Evolutionary conservation across 2,888 invertebrate genomes (phyloP), one percentile per base, ranked within the genome.

Genomic region (Torymus aiolomorphi): DNA sequence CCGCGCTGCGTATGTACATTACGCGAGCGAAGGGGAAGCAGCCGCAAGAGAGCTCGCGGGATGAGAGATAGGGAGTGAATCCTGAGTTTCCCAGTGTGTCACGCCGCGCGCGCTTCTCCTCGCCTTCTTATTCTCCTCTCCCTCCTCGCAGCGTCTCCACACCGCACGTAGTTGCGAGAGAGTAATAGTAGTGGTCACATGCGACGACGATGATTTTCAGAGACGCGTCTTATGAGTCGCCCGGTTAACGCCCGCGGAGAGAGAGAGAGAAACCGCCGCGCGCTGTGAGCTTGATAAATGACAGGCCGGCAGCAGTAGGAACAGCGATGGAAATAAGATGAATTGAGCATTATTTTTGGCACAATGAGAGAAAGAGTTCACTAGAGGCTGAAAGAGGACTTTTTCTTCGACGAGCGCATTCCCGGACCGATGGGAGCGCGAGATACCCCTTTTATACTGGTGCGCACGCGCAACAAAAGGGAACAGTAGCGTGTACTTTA

Each of bases 1-100:
- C n/a, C n/a, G n/a, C n/a, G 54, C 54, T 31, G 42, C 49, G 42
- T 31, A 75, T 73, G 75, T 78, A 70, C 75, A 63, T 69, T 80
- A 80, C 57, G 63, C 71, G 63, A 75, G 83, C 77, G 63, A 69
- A 59, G 69, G 71, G 24, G 67, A 24, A 54, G 14, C n/a, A 31
- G 3, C 8, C 42, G 42, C 14, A 63, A 42, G 42, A 65, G 12
- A 65, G 18, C 10, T 49, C 18, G 13, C 8, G 42, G 54, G 70
- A 78, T 31, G 31, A 31, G 31, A 31, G 31, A 31, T 31, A 31
- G 31, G 3, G 78, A 76, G 76, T 73, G 82, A 82, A 80, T 78
- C 73, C 80, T 78, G 82, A 86, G 81, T 87, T 88, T 88, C 84
- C 88, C 88, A 83, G 86, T 88, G 88, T 86, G 87, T 88, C 88